A percentile compares a stretch with the other conserved stretches of the same genome.
Conservation (phyloP, 2,797 vertebrate genomes). For the Thripadectes ignobilis region DNA sequence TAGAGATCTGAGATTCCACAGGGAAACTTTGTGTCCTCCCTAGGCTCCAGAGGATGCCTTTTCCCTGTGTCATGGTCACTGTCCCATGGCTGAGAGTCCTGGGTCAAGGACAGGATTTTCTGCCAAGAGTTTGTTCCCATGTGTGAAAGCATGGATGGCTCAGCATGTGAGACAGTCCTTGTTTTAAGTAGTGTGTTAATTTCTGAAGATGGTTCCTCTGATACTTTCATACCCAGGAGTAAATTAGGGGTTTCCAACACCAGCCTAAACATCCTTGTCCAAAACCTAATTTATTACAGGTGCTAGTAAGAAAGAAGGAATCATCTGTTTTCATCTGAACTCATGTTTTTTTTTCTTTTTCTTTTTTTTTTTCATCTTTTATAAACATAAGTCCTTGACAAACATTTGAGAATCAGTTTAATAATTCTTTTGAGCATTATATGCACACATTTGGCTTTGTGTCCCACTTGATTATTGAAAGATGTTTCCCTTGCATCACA, state of each 20-base stretch:
- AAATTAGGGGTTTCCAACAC: neutral
- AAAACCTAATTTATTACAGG: neutral
- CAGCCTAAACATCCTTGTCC: neutral
- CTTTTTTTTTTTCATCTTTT: neutral
- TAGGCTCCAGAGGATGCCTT: rapidly evolving
- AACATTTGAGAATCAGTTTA: neutral
- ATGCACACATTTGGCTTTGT: neutral
- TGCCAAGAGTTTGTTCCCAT: neutral
- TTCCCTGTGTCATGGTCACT: neutral
- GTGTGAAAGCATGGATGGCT: neutral
- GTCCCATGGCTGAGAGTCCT: neutral
- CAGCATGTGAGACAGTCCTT: neutral
- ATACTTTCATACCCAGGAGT: neutral
- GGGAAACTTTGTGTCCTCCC: neutral
- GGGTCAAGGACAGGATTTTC: neutral
- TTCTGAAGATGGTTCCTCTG: neutral
- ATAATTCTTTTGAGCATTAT: neutral
- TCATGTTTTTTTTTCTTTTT: neutral
- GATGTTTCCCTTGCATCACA: neutral
- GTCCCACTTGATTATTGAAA: neutral
- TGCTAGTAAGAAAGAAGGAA: neutral
- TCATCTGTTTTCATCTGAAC: neutral
- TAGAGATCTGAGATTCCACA: neutral
- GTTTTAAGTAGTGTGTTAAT: neutral
- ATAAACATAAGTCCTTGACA: neutral